Conservation (phyloP, 2,113 vertebrate species). For the Mobula birostris region DNA sequence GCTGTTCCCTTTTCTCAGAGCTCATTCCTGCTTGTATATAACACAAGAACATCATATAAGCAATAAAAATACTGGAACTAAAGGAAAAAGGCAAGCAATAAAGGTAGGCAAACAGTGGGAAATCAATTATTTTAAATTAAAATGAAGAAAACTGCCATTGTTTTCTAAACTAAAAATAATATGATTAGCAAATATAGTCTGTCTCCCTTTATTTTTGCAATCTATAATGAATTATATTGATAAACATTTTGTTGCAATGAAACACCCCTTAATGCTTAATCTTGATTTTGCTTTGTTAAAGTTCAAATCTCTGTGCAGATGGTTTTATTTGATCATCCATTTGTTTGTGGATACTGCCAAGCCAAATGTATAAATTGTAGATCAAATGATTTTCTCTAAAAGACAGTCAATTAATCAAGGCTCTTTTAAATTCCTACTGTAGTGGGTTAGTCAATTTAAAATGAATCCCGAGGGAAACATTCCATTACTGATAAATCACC, state of each 20-base stretch:
- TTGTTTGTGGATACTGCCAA: constrained; percentile 27
- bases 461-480: constrained; percentile 22
- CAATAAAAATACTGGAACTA: not conserved
- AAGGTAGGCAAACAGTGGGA: not conserved
- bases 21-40: not conserved
- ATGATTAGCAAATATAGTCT: not conserved
- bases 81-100: not conserved
- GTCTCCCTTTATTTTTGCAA: not conserved
- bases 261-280: not conserved
- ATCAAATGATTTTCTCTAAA: constrained; percentile 18
- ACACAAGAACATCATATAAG: not conserved
- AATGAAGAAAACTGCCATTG: not conserved
- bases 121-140: constrained; percentile 26
- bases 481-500: constrained; percentile 34
- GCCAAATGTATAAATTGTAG: constrained; percentile 9
- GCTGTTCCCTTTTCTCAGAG: not conserved
- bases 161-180: not conserved
- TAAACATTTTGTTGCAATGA: not conserved
- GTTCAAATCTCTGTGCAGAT: constrained; percentile 7
- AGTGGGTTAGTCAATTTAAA: not conserved
- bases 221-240: not conserved
- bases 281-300: not conserved
- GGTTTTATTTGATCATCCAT: constrained; percentile 34
- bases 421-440: constrained; percentile 27
- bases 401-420: constrained; percentile 33